phyloP scores from a whole-genome alignment of 2,797 vertebrate genomes.

The Poecilia picta region DNA sequence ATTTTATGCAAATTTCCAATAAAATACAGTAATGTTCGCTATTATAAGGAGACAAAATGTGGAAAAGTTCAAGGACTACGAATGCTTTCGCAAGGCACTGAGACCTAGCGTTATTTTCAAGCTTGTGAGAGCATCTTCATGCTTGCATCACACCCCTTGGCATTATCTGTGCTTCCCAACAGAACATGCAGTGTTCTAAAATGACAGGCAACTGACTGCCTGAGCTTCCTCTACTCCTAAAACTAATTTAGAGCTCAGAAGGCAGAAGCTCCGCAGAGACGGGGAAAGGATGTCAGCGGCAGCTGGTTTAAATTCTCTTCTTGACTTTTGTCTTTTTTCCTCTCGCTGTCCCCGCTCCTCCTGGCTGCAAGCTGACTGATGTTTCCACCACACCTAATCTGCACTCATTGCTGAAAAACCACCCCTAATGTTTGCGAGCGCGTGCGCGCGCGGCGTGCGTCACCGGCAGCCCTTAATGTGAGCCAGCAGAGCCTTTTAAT shows the following conservation, averaged over 20 bases:
- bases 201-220: constrained; percentile 58
- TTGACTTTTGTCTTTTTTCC: constrained; percentile 73
- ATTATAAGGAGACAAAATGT: neutral
- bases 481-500: constrained; percentile 85
- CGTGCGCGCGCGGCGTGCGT: constrained; percentile 21
- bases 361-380: constrained; percentile 73
- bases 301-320: constrained; percentile 78
- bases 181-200: constrained; percentile 32
- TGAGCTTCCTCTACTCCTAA: constrained; percentile 39
- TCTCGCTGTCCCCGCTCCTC: constrained; percentile 45
- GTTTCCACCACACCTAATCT: constrained; percentile 80
- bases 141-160: constrained; percentile 9
- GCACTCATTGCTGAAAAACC: constrained; percentile 69
- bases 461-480: constrained; percentile 73
- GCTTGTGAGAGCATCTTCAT: constrained; percentile 17
- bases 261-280: constrained; percentile 32
- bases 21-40: neutral
- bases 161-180: constrained; percentile 24
- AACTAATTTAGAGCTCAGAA: constrained; percentile 60
- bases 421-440: constrained; percentile 73
- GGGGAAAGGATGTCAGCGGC: constrained; percentile 58
- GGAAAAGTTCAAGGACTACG: neutral
- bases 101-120: constrained; percentile 5
- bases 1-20: neutral
- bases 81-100: constrained; percentile 7